These are phyloP conservation scores for Capitella teleta DNA, from an alignment of 1,140 invertebrate species.

Conservation along the genomic window DNA sequence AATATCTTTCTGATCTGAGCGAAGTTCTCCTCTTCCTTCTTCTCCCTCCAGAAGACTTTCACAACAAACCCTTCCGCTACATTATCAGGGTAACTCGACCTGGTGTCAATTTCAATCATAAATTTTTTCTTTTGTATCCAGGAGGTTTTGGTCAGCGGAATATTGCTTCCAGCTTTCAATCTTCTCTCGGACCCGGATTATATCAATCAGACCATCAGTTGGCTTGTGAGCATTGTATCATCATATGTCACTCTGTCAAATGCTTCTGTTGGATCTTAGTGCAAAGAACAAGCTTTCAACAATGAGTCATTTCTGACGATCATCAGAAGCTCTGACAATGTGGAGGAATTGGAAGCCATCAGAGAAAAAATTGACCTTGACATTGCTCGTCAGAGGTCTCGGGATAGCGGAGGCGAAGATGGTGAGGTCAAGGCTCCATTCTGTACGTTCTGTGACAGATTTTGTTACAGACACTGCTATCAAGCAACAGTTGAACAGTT, in stretches of 20 bases:
- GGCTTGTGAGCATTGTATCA: constrained; percentile 58
- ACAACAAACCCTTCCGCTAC: constrained; percentile 65
- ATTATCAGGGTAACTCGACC: constrained; percentile 49
- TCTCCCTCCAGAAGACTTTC: constrained; percentile 72
- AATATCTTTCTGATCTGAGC: constrained; percentile 69
- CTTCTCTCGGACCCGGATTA: constrained; percentile 85
- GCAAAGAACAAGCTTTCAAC: constrained; percentile 60
- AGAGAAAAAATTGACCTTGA: constrained; percentile 66
- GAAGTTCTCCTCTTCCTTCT: constrained; percentile 76
- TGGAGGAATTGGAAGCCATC: constrained; percentile 69
- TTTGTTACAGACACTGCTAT: constrained; percentile 53
- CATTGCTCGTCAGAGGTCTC: constrained; percentile 63
- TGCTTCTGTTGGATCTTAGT: constrained; percentile 46
- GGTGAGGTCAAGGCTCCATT: constrained; percentile 30
- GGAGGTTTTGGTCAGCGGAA: constrained; percentile 67
- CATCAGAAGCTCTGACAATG: constrained; percentile 61
- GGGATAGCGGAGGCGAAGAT: constrained; percentile 70
- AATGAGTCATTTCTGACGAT: constrained; percentile 73
- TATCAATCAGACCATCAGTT: constrained; percentile 81
- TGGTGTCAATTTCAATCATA: too few relatives aligned
- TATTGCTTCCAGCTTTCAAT: constrained; percentile 67
- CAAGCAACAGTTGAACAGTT: constrained; percentile 78
- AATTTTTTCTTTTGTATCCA: too few relatives aligned
- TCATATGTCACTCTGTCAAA: not conserved
- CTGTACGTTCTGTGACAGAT: not conserved